Evolutionary conservation across 2,888 invertebrate genomes (phyloP).

Genomic region (Cremastinae sp.): DNA sequence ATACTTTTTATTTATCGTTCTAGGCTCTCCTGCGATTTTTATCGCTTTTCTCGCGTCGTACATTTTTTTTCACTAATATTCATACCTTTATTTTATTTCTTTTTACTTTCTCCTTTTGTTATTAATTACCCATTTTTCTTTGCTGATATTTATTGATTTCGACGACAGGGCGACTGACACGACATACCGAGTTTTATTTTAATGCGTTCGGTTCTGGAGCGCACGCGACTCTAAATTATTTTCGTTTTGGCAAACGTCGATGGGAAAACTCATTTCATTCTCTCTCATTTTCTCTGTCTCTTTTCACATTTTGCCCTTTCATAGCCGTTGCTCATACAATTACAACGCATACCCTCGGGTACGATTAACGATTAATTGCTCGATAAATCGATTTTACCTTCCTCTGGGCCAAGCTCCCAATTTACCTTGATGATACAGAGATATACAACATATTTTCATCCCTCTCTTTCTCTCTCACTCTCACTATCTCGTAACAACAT

Average conservation of each 20-base stretch:
- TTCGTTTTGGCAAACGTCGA: slow-evolving; percentile 45
- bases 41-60: too few species aligned
- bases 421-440: not conserved
- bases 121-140: not conserved
- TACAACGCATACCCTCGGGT: slow-evolving; percentile 42
- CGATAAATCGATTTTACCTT: slow-evolving; percentile 52
- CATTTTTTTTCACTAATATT: too few species aligned
- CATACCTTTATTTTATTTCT: not conserved
- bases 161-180: not conserved
- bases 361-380: slow-evolving; percentile 59
- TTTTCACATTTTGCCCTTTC: not conserved
- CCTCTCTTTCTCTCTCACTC: slow-evolving; percentile 2
- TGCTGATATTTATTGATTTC: not conserved
- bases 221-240: slow-evolving; percentile 27
- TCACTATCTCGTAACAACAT: too few species aligned
- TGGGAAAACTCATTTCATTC: slow-evolving; percentile 1
- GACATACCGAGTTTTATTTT: slow-evolving; percentile 1
- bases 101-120: not conserved
- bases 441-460: slow-evolving; percentile 15
- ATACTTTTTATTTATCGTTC: too few species aligned
- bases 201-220: not conserved
- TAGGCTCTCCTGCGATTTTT: too few species aligned
- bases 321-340: slow-evolving; percentile 44
- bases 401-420: slow-evolving; percentile 12
- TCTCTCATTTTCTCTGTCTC: slow-evolving; percentile 2